A percentile compares a stretch with the other conserved stretches of the same genome.
Evolutionary conservation across 1,140 invertebrate genomes (phyloP).

Genomic region (Onthophagus taurus): DNA sequence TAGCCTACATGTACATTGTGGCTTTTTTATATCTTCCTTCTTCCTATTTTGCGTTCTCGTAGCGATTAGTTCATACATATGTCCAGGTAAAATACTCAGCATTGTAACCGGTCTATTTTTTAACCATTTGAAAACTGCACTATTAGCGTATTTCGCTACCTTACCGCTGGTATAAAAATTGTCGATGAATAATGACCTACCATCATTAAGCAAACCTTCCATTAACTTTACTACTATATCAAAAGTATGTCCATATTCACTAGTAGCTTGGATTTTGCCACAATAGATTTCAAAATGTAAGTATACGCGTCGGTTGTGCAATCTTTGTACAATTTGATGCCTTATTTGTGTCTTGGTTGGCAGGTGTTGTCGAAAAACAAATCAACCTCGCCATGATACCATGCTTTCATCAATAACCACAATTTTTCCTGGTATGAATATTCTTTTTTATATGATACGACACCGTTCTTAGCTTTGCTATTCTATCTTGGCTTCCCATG

Average conservation of each 20-base stretch:
- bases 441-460: slow-evolving; percentile 1
- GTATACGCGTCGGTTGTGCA: not conserved
- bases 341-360: slow-evolving; percentile 2
- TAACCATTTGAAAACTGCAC: too few relatives aligned
- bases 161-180: too few relatives aligned
- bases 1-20: too few relatives aligned
- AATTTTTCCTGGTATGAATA: slow-evolving; percentile 1
- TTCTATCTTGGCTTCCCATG: not conserved
- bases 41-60: too few relatives aligned
- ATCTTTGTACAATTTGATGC: slow-evolving; percentile 2
- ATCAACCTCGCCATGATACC: not conserved
- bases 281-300: slow-evolving; percentile 5
- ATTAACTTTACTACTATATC: slow-evolving; percentile 4
- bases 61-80: too few relatives aligned
- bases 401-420: slow-evolving; percentile 3
- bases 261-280: not conserved
- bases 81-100: too few relatives aligned
- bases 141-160: too few relatives aligned
- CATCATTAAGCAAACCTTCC: too few relatives aligned
- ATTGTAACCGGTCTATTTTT: too few relatives aligned
- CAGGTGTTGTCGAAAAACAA: not conserved
- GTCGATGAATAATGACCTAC: too few relatives aligned
- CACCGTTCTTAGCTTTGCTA: slow-evolving; percentile 3
- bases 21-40: too few relatives aligned
- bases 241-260: slow-evolving; percentile 4